phyloP scores from a whole-genome alignment of 1,140 invertebrate genomes.

The Myzus persicae region DNA sequence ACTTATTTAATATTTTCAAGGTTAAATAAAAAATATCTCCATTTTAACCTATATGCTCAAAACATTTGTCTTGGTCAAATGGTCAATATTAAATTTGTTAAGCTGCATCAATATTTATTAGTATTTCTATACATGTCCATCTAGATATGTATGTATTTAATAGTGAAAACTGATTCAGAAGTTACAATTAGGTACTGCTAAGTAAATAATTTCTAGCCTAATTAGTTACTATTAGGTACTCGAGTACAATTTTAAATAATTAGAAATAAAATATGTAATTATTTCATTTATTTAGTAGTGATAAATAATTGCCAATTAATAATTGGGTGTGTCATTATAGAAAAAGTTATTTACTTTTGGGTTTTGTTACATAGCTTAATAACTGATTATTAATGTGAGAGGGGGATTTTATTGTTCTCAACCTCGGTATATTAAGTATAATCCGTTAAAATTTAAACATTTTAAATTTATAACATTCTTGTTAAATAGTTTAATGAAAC shows the following conservation, averaged over 20 bases:
- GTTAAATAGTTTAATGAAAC: neutral
- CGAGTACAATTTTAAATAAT: neutral
- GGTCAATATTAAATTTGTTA: neutral
- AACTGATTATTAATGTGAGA: neutral
- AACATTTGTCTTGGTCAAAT: slow-evolving; percentile 25
- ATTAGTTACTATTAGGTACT: too few species aligned
- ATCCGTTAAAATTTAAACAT: neutral
- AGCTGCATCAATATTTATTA: neutral
- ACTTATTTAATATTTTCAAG: slow-evolving; percentile 2
- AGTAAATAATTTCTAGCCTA: too few species aligned
- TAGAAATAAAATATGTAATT: neutral
- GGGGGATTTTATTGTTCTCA: slow-evolving; percentile 30
- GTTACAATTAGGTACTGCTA: too few species aligned
- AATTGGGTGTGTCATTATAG: neutral
- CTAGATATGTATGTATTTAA: neutral
- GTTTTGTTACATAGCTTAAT: neutral
- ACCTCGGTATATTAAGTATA: neutral
- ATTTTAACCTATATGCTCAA: neutral
- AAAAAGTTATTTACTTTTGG: neutral
- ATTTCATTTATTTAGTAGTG: neutral
- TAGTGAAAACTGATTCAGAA: neutral
- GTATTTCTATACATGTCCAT: neutral
- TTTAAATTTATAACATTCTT: neutral
- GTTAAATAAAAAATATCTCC: slow-evolving; percentile 8
- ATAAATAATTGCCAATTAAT: too few species aligned